Percentiles rank a stretch among this genome's conserved stretches.
These are phyloP conservation scores for Cygnus atratus DNA, from an alignment of 2,113 vertebrate genomes.

Conservation along the genomic window DNA sequence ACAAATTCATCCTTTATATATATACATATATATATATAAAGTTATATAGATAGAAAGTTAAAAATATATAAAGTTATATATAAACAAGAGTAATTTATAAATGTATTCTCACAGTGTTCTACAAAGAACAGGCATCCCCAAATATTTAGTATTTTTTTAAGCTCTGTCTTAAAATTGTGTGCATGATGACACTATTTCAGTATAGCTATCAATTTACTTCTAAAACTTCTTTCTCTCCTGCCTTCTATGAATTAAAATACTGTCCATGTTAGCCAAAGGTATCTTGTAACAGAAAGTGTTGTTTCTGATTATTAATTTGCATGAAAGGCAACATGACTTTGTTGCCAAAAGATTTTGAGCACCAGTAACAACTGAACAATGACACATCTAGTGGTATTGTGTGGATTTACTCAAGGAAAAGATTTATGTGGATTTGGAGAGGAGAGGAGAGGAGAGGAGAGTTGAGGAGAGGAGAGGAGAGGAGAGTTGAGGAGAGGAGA, in stretches of 20 bases:
- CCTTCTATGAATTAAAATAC: not conserved
- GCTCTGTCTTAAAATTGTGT: not conserved
- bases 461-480: too few species aligned
- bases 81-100: not conserved
- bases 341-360: not conserved
- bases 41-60: too few species aligned
- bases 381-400: not conserved
- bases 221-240: not conserved
- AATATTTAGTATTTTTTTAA: not conserved
- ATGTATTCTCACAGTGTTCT: not conserved
- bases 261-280: not conserved
- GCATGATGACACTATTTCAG: not conserved
- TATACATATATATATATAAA: not conserved
- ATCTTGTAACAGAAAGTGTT: not conserved
- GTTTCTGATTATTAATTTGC: not conserved
- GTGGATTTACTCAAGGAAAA: not conserved
- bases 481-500: too few species aligned
- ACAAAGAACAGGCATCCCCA: not conserved
- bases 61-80: too few species aligned
- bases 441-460: too few species aligned
- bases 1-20: not conserved
- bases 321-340: not conserved
- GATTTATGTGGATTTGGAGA: too few species aligned
- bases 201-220: not conserved
- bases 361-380: not conserved